Evolutionary conservation across 1,140 invertebrate species (phyloP).

Genomic region (Drosophila miranda): DNA sequence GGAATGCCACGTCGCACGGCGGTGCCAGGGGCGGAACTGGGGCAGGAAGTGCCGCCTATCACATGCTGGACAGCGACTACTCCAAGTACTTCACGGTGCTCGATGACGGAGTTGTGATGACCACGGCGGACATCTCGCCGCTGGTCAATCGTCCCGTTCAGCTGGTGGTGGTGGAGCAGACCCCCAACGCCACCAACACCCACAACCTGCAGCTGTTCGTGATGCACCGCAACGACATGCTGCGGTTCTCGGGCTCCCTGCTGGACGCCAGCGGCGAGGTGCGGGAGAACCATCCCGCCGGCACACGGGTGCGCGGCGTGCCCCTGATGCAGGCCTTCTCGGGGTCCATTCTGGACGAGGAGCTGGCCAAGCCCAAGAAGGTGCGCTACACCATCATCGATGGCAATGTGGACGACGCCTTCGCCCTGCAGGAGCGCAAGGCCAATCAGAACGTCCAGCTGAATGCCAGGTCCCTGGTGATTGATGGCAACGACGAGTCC

Average conservation of each 20-base stretch:
- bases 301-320: slow-evolving; percentile 87
- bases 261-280: slow-evolving; percentile 87
- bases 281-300: slow-evolving; percentile 88
- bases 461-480: slow-evolving; percentile 83
- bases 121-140: slow-evolving; percentile 90
- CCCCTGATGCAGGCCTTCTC: slow-evolving; percentile 85
- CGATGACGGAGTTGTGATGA: slow-evolving; percentile 95
- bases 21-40: background rate
- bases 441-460: slow-evolving; percentile 84
- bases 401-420: slow-evolving; percentile 87
- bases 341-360: slow-evolving; percentile 79
- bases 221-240: slow-evolving; percentile 90
- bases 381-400: slow-evolving; percentile 90
- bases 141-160: slow-evolving; percentile 91
- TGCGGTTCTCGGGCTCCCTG: slow-evolving; percentile 87
- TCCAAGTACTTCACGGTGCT: slow-evolving; percentile 93
- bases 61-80: slow-evolving; percentile 88
- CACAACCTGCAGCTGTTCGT: slow-evolving; percentile 92
- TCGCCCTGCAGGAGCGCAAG: slow-evolving; percentile 87
- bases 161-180: slow-evolving; percentile 91
- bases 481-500: slow-evolving; percentile 78
- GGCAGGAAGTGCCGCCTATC: slow-evolving; percentile 49
- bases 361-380: slow-evolving; percentile 83
- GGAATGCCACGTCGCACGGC: slow-evolving; percentile 26
- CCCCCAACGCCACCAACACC: slow-evolving; percentile 89